A percentile compares a stretch with the other conserved stretches of the same genome.
Conservation (phyloP, 2,113 vertebrate genomes). For the Rhombomys opimus region DNA sequence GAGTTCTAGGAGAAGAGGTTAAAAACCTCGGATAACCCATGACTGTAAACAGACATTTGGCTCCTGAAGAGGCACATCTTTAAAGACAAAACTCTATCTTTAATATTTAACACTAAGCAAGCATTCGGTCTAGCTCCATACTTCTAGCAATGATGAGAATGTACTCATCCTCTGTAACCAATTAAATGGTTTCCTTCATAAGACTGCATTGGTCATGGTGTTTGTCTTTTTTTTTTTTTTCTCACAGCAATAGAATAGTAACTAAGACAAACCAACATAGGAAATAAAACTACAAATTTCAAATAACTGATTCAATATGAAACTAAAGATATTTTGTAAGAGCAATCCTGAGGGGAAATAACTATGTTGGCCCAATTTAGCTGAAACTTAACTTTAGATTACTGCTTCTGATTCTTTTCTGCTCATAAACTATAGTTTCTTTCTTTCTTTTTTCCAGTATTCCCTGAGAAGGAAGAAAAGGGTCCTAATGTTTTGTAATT, state of each 20-base stretch:
- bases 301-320: neutral
- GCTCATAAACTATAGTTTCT: neutral
- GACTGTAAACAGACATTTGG: neutral
- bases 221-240: neutral
- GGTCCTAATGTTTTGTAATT: neutral
- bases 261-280: neutral
- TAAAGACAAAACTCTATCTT: neutral
- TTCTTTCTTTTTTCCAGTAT: neutral
- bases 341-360: conserved; percentile 34
- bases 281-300: conserved; percentile 22
- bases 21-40: neutral
- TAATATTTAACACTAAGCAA: neutral
- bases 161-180: neutral
- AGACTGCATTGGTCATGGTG: neutral
- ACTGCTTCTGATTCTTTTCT: neutral
- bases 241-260: neutral
- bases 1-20: neutral
- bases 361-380: neutral
- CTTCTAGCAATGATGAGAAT: neutral
- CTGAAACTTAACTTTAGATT: neutral
- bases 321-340: conserved; percentile 34
- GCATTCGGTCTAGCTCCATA: neutral
- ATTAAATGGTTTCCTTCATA: neutral
- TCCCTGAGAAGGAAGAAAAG: conserved; percentile 3
- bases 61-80: conserved; percentile 15